Conservation (phyloP, 2,888 invertebrate genomes). For the Aporophyla lueneburgensis region DNA sequence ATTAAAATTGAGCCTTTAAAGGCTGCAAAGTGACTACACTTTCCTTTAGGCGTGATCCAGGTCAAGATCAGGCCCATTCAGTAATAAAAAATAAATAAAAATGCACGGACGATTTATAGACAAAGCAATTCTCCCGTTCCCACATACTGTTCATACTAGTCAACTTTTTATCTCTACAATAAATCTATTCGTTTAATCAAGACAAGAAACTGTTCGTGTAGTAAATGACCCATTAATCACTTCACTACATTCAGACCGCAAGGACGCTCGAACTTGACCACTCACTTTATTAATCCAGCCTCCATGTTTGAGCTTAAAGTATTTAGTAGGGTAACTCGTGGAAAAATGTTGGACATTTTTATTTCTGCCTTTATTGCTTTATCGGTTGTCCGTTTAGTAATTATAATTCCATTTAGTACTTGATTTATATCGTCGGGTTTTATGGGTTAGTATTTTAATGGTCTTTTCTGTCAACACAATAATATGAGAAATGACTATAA, state of each 20-base stretch:
- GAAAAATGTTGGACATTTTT: slow-evolving; percentile 19
- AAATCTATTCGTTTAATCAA: not conserved
- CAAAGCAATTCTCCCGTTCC: too few relatives aligned
- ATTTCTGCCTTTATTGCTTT: slow-evolving; percentile 1
- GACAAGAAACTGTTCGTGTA: not conserved
- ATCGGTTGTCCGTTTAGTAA: not conserved
- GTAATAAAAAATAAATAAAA: too few relatives aligned
- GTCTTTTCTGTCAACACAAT: not conserved
- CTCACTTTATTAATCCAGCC: slow-evolving; percentile 25
- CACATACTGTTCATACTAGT: not conserved
- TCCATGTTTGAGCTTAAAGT: slow-evolving; percentile 11
- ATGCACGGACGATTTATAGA: too few relatives aligned
- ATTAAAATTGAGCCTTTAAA: too few relatives aligned
- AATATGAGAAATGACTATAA: not conserved
- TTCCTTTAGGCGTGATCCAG: too few relatives aligned
- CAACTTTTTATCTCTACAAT: not conserved
- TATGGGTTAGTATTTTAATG: not conserved
- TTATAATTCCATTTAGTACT: slow-evolving; percentile 9
- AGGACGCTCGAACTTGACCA: slow-evolving; percentile 8
- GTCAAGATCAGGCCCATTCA: too few relatives aligned
- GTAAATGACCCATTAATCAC: slow-evolving; percentile 3
- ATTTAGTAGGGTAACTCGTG: not conserved
- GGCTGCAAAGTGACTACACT: too few relatives aligned
- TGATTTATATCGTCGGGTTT: not conserved
- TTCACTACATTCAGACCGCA: slow-evolving; percentile 18